Base-by-base conservation (phyloP, 2,888 invertebrate species). In the Spisula solida region DNA sequence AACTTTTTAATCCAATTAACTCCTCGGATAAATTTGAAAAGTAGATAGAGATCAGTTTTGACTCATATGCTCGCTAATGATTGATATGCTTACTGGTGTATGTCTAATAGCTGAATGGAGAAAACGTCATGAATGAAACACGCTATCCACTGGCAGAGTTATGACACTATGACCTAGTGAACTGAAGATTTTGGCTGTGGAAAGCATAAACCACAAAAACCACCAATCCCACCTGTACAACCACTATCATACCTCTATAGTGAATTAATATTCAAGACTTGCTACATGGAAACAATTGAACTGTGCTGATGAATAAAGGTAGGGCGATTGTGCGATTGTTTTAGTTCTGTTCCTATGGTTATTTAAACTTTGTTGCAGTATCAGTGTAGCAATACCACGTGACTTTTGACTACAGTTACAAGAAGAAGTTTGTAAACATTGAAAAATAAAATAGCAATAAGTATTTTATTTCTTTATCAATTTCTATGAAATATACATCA, bases 121-220 rank as follows among this genome's bases (percentile, higher is more conserved):
- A 31, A 75, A 31, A 70, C 31, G 31, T 75, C 75, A 75, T 75
- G 75, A 75, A 75, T 75, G 75, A 75, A 16, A 31, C 18, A 31
- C 18, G 31, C 31, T 12, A 75, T 14, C 75, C 29, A 75, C 18
- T 34, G 75, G 31, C 12, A 31, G 75, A 75, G 75, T 75, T 75
- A 75, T 75, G 75, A 75, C 75, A 75, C 75, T 31, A 31, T 75
- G 75, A 75, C 75, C 75, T 75, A 75, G 75, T 75, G 75, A 75
- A 75, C 75, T 75, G 75, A 75, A 66, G 60, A 66, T 66, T 25
- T 66, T 41, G 41, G 60, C 60, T 66, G 60, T 75, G 31, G 75
- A 75, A 34, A 75, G 34, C 75, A 34, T 75, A 75, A 75, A 75
- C 75, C 75, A 34, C 75, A 31, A 34, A 66, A 34, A 75, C 75